Percentiles rank a stretch among this genome's conserved stretches.
Evolutionary conservation across 2,888 invertebrate genomes (phyloP).

Genomic region (Ptilodon capucinus): DNA sequence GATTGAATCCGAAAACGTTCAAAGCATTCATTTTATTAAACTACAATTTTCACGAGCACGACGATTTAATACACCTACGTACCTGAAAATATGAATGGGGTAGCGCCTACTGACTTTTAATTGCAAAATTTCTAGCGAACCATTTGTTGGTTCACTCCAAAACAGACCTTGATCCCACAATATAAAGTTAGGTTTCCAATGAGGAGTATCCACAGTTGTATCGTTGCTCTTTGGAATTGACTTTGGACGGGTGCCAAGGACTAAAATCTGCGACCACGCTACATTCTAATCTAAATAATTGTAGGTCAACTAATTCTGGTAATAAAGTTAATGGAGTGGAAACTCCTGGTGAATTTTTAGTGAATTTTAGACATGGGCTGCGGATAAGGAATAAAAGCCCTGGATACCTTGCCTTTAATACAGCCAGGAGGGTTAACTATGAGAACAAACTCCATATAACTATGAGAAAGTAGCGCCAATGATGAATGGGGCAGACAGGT

Average conservation of each 20-base stretch:
- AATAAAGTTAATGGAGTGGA: constrained; percentile 29
- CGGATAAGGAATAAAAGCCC: no score
- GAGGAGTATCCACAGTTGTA: neutral
- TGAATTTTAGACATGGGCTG: constrained; percentile 4
- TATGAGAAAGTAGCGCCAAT: no score
- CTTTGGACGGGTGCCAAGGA: constrained; percentile 32
- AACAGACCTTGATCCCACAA: neutral
- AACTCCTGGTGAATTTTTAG: constrained; percentile 30
- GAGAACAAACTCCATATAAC: no score
- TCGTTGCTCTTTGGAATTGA: constrained; percentile 2
- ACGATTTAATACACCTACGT: constrained; percentile 4
- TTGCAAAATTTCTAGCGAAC: constrained; percentile 10
- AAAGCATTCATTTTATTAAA: constrained; percentile 12
- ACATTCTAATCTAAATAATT: constrained; percentile 39
- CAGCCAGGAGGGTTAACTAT: no score
- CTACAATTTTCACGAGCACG: neutral
- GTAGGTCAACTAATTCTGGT: constrained; percentile 28
- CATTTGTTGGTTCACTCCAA: neutral
- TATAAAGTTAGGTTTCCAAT: neutral
- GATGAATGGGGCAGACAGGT: no score
- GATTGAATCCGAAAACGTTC: constrained; percentile 1
- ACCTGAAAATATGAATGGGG: constrained; percentile 32
- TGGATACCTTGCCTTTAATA: no score
- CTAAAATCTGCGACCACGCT: constrained; percentile 35
- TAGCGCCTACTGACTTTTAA: constrained; percentile 11